These are phyloP conservation scores for Cosmorhoe ocellata DNA, from an alignment of 2,888 invertebrate species.

Conservation along the genomic window DNA sequence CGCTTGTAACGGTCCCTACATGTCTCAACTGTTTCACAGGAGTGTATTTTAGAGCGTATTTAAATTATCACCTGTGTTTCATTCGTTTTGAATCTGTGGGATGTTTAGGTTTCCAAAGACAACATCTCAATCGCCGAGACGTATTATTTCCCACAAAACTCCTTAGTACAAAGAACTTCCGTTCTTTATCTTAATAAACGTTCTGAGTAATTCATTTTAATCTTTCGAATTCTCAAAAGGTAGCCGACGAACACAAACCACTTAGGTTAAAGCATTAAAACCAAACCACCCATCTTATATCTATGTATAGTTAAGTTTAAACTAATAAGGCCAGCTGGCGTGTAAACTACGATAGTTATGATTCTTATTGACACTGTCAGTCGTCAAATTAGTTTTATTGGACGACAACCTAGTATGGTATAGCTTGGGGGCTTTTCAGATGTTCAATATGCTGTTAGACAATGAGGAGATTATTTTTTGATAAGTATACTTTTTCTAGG, in stretches of 20 bases:
- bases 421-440: too few species aligned
- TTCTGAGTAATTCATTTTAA: neutral
- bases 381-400: slow-evolving; percentile 9
- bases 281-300: slow-evolving; percentile 12
- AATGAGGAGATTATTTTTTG: too few species aligned
- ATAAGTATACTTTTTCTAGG: too few species aligned
- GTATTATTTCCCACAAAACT: neutral
- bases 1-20: too few species aligned
- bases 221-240: neutral
- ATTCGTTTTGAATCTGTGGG: too few species aligned
- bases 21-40: too few species aligned
- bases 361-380: slow-evolving; percentile 2
- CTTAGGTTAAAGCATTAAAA: too few species aligned
- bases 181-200: neutral
- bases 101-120: too few species aligned
- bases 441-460: too few species aligned
- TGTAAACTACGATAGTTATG: neutral
- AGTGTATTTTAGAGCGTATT: too few species aligned
- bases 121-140: too few species aligned
- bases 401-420: neutral
- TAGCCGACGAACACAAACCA: neutral
- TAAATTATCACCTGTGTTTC: too few species aligned
- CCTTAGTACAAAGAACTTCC: slow-evolving; percentile 8
- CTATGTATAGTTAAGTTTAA: slow-evolving; percentile 14
- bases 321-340: slow-evolving; percentile 19